Base-by-base conservation (phyloP, 1,140 invertebrate species). In the Habropoda laboriosa region DNA sequence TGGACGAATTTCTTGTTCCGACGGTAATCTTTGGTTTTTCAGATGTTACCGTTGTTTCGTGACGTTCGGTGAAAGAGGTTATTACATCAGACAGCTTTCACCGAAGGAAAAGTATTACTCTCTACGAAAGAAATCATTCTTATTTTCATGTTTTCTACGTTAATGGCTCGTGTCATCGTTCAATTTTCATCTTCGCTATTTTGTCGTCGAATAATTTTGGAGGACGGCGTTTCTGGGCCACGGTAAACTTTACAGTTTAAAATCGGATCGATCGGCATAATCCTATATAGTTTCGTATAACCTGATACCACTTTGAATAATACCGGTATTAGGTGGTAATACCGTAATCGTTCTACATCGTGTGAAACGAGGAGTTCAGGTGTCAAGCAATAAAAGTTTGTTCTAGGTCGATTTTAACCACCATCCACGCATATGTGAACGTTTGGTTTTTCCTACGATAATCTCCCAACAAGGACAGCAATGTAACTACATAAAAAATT, bases 221-320 rank as follows among this genome's bases (percentile, higher is more conserved):
- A 66, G 63, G 38, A 61, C 12, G 32, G 12, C 5, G 13, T 38
- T 18, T 32, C 16, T 18, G 16, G 7, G 35, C 13, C 13, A 40
- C 3, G 1, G 12, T 35, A 24, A n/a, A n/a, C 32, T 35, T 35
- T n/a, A 12, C 18, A 8, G 42, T 66, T 66, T 27, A 51, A 64
- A 51, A 67, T 35, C 64, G 64, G n/a, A 67, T 51, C 47, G 18
- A 8, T 35, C 21, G 8, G 7, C 18, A 10, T n/a, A 35, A 51
- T 51, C 42, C 45, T n/a, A 45, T 51, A 6, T 42, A 10, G n/a
- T 18, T 3, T 21, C 45, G 16, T 35, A 49, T 67, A 67, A 49
- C 35, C n/a, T 51, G 30, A n/a, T 49, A 49, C 47, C 24, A 30
- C 18, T 51, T 51, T 67, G 64, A 51, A 51, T 67, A 51, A 67